These are phyloP conservation scores for Vanessa tameamea DNA, from an alignment of 1,140 invertebrate species.

Conservation along the genomic window DNA sequence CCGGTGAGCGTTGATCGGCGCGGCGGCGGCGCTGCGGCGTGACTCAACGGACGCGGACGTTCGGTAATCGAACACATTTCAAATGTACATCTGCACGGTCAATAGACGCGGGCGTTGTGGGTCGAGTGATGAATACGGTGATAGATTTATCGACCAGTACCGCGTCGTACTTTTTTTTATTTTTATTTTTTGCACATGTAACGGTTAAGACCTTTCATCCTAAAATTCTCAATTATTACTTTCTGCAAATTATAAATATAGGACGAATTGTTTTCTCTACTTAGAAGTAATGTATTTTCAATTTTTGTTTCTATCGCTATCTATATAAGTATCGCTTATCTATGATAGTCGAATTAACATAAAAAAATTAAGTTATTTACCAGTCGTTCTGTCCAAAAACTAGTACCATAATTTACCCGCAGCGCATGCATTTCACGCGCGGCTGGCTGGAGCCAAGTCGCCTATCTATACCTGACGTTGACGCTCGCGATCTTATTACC, in stretches of 20 bases:
- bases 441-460: constrained; percentile 42
- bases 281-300: too few relatives aligned
- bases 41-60: constrained; percentile 35
- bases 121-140: not conserved
- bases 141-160: constrained; percentile 2
- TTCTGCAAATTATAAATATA: not conserved
- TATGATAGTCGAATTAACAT: not conserved
- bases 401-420: constrained; percentile 7
- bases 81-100: constrained; percentile 58
- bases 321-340: not conserved
- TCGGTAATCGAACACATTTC: constrained; percentile 42
- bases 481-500: constrained; percentile 75
- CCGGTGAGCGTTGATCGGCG: constrained; percentile 16
- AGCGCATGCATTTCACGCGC: constrained; percentile 58
- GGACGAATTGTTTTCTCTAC: too few relatives aligned
- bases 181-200: constrained; percentile 1
- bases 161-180: not conserved
- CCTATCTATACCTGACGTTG: constrained; percentile 69
- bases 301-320: too few relatives aligned
- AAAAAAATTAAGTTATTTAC: not conserved
- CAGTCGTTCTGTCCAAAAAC: constrained; percentile 13
- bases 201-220: not conserved
- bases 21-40: constrained; percentile 6
- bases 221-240: not conserved
- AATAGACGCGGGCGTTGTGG: constrained; percentile 41